Evolutionary conservation across 2,888 invertebrate species (phyloP).

Genomic region (Leistus spinibarbis): DNA sequence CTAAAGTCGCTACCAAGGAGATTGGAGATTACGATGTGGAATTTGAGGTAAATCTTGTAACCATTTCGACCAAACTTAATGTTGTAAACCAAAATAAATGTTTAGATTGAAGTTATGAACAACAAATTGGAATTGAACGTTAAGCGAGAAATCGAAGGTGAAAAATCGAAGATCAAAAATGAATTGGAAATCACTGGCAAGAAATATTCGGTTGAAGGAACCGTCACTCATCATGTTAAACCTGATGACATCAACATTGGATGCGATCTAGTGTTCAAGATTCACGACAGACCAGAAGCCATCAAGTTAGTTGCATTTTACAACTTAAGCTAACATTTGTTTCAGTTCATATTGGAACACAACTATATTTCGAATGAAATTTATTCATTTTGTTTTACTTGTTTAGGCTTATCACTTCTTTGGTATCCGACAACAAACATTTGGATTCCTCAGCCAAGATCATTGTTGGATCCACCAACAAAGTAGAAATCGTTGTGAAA

Average conservation of each 20-base stretch:
- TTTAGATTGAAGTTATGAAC: conserved; percentile 53
- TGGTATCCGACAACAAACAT: conserved; percentile 56
- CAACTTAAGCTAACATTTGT: neutral
- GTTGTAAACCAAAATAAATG: conserved; percentile 42
- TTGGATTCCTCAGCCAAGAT: conserved; percentile 64
- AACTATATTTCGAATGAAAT: too few species aligned
- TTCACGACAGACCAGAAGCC: conserved; percentile 63
- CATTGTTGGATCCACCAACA: conserved; percentile 57
- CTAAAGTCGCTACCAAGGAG: conserved; percentile 55
- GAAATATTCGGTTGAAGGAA: conserved; percentile 67
- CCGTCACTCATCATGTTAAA: conserved; percentile 62
- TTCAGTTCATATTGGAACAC: too few species aligned
- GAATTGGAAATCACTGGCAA: conserved; percentile 65
- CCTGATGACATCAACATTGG: conserved; percentile 64
- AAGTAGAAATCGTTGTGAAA: conserved; percentile 65
- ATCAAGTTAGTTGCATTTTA: conserved; percentile 60
- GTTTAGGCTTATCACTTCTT: conserved; percentile 59
- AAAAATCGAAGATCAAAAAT: conserved; percentile 68
- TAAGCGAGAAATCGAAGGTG: conserved; percentile 63
- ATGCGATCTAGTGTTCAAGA: conserved; percentile 62
- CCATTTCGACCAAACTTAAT: too few species aligned
- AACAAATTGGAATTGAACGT: conserved; percentile 62
- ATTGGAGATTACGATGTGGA: conserved; percentile 64
- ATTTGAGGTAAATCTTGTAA: conserved; percentile 57
- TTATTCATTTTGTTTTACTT: too few species aligned